Evolutionary conservation across 2,888 invertebrate genomes (phyloP).

Genomic region (Orthosia cruda): DNA sequence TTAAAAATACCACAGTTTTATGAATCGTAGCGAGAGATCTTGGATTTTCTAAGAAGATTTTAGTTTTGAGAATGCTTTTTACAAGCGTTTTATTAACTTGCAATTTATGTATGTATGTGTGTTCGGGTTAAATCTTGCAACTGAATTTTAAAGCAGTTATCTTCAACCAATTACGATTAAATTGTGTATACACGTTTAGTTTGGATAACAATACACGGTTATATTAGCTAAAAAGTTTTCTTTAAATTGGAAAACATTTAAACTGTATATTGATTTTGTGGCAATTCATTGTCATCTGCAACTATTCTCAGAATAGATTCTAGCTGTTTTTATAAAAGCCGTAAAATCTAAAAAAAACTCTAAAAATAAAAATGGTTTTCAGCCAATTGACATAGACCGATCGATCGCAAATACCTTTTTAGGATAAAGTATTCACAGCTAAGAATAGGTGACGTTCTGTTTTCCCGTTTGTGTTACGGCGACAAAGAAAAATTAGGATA

Average conservation of each 20-base stretch:
- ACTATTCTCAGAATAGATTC: not conserved
- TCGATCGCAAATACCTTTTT: not conserved
- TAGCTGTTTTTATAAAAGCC: too few relatives aligned
- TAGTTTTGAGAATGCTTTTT: not conserved
- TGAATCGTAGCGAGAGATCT: not conserved
- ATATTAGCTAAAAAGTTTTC: too few relatives aligned
- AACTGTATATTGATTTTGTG: not conserved
- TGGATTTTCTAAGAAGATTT: not conserved
- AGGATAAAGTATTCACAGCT: not conserved
- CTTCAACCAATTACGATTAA: too few relatives aligned
- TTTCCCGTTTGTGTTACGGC: not conserved
- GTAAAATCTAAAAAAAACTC: too few relatives aligned
- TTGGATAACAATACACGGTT: too few relatives aligned
- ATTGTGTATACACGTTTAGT: too few relatives aligned
- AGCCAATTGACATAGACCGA: not conserved
- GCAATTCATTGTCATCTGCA: not conserved
- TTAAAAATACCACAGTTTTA: conserved; percentile 18
- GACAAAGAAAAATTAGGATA: not conserved
- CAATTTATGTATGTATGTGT: too few relatives aligned
- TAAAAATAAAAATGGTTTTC: too few relatives aligned
- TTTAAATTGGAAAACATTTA: too few relatives aligned
- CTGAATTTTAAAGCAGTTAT: too few relatives aligned
- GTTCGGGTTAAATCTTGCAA: too few relatives aligned
- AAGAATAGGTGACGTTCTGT: not conserved
- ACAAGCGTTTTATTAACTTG: too few relatives aligned